Base-by-base conservation (phyloP, 2,113 vertebrate species). In the Pyrgilauda ruficollis region DNA sequence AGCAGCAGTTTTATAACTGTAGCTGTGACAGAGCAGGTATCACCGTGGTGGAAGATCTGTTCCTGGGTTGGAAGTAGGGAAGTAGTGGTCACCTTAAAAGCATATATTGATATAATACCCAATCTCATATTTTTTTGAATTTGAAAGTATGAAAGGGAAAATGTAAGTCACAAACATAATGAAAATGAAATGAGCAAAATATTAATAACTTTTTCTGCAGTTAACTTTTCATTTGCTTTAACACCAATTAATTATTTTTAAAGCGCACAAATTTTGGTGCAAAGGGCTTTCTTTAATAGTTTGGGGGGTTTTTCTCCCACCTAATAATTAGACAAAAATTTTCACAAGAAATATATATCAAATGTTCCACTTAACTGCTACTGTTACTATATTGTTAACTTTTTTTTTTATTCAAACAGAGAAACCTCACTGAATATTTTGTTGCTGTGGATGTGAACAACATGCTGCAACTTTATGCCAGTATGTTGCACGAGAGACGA, bases 351-450 rank as follows among this genome's bases (percentile, higher is more conserved):
- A 75, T 61, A 37, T 28, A 13, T 28, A 28, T 84, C 46, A 73
- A 52, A 61, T 39, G 10, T 94, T 93, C 37, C 16, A 49, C 39
- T 80, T 68, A 33, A 11, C 82, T 78, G 56, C 66, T 58, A 5
- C 47, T 79, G 66, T 84, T 94, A 61, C 58, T 95, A 13, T 82
- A 85, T 82, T 95, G n/a, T 91, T 94, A 97, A 87, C 66, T 63
- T 94, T 95, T 95, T 39, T 39, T 95, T 95, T 94, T 90, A 61
- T 96, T 72, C 85, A 76, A 61, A 69, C 98, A 99, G 99, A 99
- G 99, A 98, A 99, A 99, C 97, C 98, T 99, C 97, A 99, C 99
- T 4, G 99, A 99, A 96, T 99, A 99, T 98, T 99, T 99, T 96
- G 99, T 99, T 97, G 99, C 99, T 28, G 99, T 99, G 98, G 99